These are phyloP conservation scores for Microtus richardsoni DNA, from an alignment of 2,113 vertebrate genomes.

Conservation along the genomic window DNA sequence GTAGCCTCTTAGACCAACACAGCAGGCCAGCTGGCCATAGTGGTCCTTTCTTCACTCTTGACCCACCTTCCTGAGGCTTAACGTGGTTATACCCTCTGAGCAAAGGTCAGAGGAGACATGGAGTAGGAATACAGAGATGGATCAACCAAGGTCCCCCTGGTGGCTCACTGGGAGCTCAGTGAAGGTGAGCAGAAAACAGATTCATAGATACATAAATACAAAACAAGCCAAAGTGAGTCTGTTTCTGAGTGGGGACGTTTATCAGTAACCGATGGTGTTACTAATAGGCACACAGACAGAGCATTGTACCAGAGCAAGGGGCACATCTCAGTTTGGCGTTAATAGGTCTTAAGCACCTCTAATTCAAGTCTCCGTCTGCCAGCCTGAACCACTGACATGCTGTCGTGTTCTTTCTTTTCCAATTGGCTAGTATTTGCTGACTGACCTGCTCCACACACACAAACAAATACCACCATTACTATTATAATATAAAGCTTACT, in stretches of 20 bases:
- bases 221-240: accelerated
- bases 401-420: neutral
- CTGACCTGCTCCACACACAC: too few species aligned
- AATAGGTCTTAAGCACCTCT: neutral
- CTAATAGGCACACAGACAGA: accelerated
- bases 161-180: neutral
- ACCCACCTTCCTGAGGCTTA: accelerated
- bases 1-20: too few species aligned
- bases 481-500: neutral
- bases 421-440: neutral
- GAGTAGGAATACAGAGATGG: neutral
- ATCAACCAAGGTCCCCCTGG: neutral
- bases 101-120: neutral
- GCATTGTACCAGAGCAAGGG: neutral
- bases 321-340: neutral
- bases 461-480: neutral
- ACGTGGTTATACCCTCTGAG: neutral
- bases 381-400: neutral
- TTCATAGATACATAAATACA: neutral
- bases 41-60: accelerated
- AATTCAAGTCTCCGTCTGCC: neutral
- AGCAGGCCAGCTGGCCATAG: neutral
- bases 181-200: neutral
- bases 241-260: neutral
- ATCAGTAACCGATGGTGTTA: accelerated